phyloP scores from a whole-genome alignment of 2,888 invertebrate species.

The Caenorhabditis wallacei region DNA sequence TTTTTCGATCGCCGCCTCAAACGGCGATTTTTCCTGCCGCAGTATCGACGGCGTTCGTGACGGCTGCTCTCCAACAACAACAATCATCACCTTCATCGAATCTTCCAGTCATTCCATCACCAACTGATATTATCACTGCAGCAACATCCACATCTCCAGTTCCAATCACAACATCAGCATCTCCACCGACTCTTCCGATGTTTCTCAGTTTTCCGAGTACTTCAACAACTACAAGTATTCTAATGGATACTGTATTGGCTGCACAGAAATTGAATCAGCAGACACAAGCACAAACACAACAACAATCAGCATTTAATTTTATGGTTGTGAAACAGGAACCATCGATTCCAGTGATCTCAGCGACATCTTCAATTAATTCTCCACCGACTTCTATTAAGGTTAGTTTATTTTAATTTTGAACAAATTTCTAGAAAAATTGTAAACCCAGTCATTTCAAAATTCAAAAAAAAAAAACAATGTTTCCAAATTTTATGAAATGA shows the following conservation, averaged over 20 bases:
- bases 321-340: constrained; percentile 29
- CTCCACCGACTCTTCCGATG: constrained; percentile 40
- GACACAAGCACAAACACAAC: constrained; percentile 28
- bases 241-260: constrained; percentile 64
- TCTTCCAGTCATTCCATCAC: constrained; percentile 46
- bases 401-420: neutral
- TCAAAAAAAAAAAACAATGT: too few species aligned
- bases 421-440: neutral
- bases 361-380: constrained; percentile 7
- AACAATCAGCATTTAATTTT: constrained; percentile 7
- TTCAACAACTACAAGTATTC: constrained; percentile 58
- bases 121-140: constrained; percentile 22
- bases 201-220: constrained; percentile 59
- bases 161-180: constrained; percentile 45
- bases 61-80: constrained; percentile 45
- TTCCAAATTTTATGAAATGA: neutral
- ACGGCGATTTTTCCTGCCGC: constrained; percentile 43
- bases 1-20: constrained; percentile 53
- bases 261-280: constrained; percentile 60
- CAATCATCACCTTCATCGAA: constrained; percentile 48
- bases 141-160: constrained; percentile 39
- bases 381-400: constrained; percentile 50
- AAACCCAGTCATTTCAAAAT: neutral
- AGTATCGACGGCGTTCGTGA: constrained; percentile 24
- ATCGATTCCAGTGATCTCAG: neutral